These are phyloP conservation scores for Drosophila aldrichi DNA, from an alignment of 2,888 invertebrate genomes.

Conservation along the genomic window DNA sequence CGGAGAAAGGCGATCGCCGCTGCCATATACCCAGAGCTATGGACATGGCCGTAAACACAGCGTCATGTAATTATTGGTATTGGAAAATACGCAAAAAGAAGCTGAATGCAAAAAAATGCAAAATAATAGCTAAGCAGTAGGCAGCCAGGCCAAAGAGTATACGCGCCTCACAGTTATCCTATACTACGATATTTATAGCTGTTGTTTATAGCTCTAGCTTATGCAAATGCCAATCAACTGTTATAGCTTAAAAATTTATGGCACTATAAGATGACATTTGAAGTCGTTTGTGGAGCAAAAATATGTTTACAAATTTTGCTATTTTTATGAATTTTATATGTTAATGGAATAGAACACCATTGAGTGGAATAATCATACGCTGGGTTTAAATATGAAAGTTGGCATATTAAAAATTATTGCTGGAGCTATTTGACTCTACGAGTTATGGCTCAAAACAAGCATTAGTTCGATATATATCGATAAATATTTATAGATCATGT, in stretches of 20 bases:
- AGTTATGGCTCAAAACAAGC: too few species aligned
- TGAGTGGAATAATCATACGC: too few species aligned
- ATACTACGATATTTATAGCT: background rate
- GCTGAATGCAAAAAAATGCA: constrained; percentile 28
- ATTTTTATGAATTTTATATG: too few species aligned
- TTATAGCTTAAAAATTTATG: background rate
- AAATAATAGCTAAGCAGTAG: constrained; percentile 10
- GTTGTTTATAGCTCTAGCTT: background rate
- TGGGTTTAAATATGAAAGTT: too few species aligned
- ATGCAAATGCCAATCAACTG: background rate
- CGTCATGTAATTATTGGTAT: constrained; percentile 56
- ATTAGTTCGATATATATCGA: too few species aligned
- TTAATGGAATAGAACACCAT: too few species aligned
- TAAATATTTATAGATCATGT: background rate
- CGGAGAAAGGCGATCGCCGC: constrained; percentile 71
- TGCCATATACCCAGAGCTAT: constrained; percentile 16
- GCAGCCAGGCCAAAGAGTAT: background rate
- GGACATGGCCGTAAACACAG: constrained; percentile 28
- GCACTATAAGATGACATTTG: background rate
- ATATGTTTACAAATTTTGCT: background rate
- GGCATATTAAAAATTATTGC: too few species aligned
- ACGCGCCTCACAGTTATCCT: background rate
- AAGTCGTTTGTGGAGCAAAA: background rate
- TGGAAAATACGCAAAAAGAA: constrained; percentile 58
- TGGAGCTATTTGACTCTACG: too few species aligned